These are phyloP conservation scores for Ochropleura plecta DNA, from an alignment of 2,888 invertebrate genomes.

Conservation along the genomic window DNA sequence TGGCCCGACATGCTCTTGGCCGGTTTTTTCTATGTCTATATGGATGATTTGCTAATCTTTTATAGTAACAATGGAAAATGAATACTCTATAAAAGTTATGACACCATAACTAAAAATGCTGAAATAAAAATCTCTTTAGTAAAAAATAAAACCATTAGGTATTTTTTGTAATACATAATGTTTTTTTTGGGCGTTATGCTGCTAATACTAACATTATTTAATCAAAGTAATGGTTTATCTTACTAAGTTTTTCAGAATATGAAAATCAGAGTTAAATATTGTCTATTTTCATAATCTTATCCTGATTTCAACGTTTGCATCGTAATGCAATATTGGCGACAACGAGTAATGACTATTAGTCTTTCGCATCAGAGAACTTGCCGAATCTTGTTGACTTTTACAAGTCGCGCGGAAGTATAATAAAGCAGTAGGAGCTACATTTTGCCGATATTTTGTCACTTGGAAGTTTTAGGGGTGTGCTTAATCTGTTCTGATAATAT, in stretches of 20 bases:
- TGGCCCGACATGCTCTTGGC: too few species aligned
- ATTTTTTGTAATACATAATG: too few species aligned
- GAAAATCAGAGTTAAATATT: not conserved
- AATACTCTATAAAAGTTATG: too few species aligned
- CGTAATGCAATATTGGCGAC: constrained; percentile 12
- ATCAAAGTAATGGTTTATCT: not conserved
- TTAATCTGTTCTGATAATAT: not conserved
- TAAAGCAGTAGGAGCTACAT: constrained; percentile 43
- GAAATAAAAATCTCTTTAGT: too few species aligned
- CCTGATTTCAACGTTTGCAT: not conserved
- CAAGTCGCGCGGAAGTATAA: constrained; percentile 53
- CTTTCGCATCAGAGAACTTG: constrained; percentile 27
- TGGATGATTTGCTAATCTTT: too few species aligned
- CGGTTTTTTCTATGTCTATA: too few species aligned
- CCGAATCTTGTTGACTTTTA: constrained; percentile 30
- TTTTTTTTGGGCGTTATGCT: too few species aligned
- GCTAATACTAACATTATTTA: too few species aligned
- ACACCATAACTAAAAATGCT: too few species aligned
- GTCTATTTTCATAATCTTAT: not conserved
- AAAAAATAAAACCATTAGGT: too few species aligned
- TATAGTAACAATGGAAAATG: too few species aligned
- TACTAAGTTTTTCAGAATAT: not conserved
- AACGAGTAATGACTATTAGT: constrained; percentile 34
- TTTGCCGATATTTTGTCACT: constrained; percentile 45
- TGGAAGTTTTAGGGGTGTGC: not conserved